Evolutionary conservation across 2,797 vertebrate genomes (phyloP).

Genomic region (Chaunax sp.): DNA sequence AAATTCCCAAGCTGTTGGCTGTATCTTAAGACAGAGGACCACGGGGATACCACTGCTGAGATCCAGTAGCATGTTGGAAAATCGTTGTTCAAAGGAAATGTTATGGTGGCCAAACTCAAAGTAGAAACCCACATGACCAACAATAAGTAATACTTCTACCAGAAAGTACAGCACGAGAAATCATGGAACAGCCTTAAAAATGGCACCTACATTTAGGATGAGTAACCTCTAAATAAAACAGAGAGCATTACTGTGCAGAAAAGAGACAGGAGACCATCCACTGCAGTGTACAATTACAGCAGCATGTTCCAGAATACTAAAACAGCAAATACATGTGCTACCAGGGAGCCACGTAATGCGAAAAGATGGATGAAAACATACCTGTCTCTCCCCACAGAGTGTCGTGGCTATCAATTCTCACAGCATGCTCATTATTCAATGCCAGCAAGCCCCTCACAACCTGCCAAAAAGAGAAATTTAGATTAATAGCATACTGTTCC

Average conservation of each 20-base stretch:
- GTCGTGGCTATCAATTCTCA: slow-evolving; percentile 94
- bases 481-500: slow-evolving; percentile 72
- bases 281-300: slow-evolving; percentile 46
- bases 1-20: slow-evolving; percentile 47
- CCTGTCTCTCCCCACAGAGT: slow-evolving; percentile 99
- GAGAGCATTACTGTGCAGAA: slow-evolving; percentile 25
- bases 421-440: slow-evolving; percentile 86
- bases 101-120: slow-evolving; percentile 50
- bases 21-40: slow-evolving; percentile 31
- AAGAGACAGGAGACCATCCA: slow-evolving; percentile 32
- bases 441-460: slow-evolving; percentile 91
- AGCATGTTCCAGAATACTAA: slow-evolving; percentile 56
- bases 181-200: slow-evolving; percentile 39
- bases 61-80: slow-evolving; percentile 49
- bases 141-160: slow-evolving; percentile 58
- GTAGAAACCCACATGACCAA: slow-evolving; percentile 58
- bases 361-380: slow-evolving; percentile 82
- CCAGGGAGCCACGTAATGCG: slow-evolving; percentile 43
- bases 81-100: slow-evolving; percentile 36
- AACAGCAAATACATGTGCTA: slow-evolving; percentile 62
- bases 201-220: slow-evolving; percentile 8
- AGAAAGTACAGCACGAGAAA: slow-evolving; percentile 42
- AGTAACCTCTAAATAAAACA: slow-evolving; percentile 39
- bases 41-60: slow-evolving; percentile 28
- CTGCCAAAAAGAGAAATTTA: slow-evolving; percentile 82